Conservation (phyloP, 2,113 vertebrate species). For the Dicerorhinus sumatrensis region DNA sequence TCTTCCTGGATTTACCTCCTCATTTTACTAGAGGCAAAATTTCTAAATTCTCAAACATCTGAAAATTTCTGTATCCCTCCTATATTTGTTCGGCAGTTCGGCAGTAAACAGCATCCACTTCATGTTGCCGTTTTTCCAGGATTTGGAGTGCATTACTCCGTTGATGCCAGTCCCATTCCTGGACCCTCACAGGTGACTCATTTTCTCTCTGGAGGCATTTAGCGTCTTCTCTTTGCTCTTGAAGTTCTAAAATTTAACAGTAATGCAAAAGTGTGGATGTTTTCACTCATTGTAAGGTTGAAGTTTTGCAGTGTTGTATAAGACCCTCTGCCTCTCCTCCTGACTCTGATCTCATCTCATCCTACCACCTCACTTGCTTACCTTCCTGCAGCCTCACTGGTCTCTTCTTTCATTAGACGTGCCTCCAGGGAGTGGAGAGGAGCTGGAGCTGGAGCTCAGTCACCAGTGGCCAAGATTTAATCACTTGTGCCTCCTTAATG, state of each 20-base stretch:
- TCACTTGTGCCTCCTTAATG: background rate
- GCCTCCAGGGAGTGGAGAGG: background rate
- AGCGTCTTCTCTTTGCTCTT: background rate
- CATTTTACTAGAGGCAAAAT: background rate
- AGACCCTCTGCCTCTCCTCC: background rate
- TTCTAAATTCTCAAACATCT: background rate
- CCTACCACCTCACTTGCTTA: background rate
- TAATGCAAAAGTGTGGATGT: background rate
- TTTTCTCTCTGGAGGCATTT: background rate
- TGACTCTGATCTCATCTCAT: background rate
- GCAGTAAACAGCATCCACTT: background rate
- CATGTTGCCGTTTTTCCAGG: background rate
- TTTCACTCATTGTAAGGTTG: background rate
- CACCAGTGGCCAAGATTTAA: background rate
- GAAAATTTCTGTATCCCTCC: background rate
- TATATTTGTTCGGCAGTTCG: slow-evolving; percentile 24
- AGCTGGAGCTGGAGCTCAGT: background rate
- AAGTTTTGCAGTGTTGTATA: background rate
- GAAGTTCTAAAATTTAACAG: background rate
- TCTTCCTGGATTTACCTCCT: background rate
- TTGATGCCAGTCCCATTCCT: background rate
- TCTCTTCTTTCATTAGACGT: background rate
- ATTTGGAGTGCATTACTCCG: background rate
- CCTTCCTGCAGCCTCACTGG: background rate
- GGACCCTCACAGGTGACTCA: background rate